These are phyloP conservation scores for Gavialis gangeticus DNA, from an alignment of 2,113 vertebrate species.

Conservation along the genomic window DNA sequence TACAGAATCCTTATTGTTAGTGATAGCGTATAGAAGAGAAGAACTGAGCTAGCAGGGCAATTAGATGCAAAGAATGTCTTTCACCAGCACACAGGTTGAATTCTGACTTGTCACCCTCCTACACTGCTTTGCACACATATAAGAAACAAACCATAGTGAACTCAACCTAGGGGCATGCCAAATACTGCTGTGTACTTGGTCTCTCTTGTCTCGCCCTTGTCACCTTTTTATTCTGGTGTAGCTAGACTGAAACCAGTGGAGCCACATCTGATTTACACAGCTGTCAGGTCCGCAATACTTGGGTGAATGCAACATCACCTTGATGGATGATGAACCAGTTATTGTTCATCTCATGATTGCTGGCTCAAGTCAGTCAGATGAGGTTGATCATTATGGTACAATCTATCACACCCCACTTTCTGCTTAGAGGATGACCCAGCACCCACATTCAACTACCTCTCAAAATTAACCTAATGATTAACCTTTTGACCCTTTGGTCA, in stretches of 20 bases:
- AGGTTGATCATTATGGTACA: not conserved
- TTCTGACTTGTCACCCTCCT: not conserved
- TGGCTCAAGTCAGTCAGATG: not conserved
- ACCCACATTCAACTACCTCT: not conserved
- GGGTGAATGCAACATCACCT: not conserved
- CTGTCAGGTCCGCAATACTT: not conserved
- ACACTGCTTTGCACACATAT: not conserved
- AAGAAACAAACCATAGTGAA: not conserved
- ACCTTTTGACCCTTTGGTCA: not conserved
- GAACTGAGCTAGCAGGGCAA: not conserved
- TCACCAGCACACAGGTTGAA: not conserved
- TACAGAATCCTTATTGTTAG: not conserved
- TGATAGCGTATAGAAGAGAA: not conserved
- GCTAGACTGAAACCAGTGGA: not conserved
- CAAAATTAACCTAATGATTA: not conserved
- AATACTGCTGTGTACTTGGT: not conserved
- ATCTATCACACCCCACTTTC: not conserved
- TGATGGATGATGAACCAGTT: not conserved
- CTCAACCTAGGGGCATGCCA: not conserved
- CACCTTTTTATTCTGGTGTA: not conserved
- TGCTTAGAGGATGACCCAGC: not conserved
- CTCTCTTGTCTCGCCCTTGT: not conserved
- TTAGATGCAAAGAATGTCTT: too few relatives aligned
- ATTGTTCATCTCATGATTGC: not conserved
- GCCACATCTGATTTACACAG: not conserved